A percentile compares a stretch with the other conserved stretches of the same genome.
Evolutionary conservation across 2,888 invertebrate genomes (phyloP).

Genomic region (Neria commutata): DNA sequence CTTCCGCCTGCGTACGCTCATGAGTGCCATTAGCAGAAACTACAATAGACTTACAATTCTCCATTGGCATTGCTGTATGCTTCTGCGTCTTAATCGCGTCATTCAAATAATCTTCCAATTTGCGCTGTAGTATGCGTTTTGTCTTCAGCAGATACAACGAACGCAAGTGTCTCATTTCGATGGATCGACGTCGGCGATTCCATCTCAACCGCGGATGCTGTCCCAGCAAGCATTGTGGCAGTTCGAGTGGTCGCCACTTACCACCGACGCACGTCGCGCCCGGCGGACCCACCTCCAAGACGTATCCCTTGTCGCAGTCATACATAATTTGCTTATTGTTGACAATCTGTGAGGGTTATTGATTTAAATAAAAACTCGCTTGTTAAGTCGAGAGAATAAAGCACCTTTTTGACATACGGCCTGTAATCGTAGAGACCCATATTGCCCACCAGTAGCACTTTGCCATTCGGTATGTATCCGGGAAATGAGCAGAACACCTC

Average conservation of each 20-base stretch:
- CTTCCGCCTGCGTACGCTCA: no score
- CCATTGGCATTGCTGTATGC: not conserved
- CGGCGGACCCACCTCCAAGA: constrained; percentile 83
- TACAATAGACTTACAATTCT: not conserved
- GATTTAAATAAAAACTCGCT: not conserved
- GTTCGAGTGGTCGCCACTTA: constrained; percentile 86
- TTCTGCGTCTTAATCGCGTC: no score
- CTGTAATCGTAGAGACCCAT: constrained; percentile 96
- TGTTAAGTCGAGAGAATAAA: constrained; percentile 28
- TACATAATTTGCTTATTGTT: constrained; percentile 96
- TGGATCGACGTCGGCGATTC: constrained; percentile 69
- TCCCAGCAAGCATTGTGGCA: constrained; percentile 83
- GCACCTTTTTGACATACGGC: constrained; percentile 87
- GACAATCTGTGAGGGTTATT: constrained; percentile 64
- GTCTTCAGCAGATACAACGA: constrained; percentile 51
- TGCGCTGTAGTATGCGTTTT: constrained; percentile 42
- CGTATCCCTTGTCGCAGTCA: constrained; percentile 91
- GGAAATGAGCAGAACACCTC: constrained; percentile 94
- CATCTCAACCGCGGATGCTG: constrained; percentile 87
- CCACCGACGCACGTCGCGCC: constrained; percentile 96
- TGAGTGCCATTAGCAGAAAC: no score
- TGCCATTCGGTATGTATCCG: constrained; percentile 86
- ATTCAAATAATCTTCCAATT: constrained; percentile 35
- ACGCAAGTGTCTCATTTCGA: constrained; percentile 50
- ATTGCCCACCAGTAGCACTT: constrained; percentile 89